A percentile compares a stretch with the other conserved stretches of the same genome.
Evolutionary conservation across 1,140 invertebrate species (phyloP).

Genomic region (Diabrotica virgifera): DNA sequence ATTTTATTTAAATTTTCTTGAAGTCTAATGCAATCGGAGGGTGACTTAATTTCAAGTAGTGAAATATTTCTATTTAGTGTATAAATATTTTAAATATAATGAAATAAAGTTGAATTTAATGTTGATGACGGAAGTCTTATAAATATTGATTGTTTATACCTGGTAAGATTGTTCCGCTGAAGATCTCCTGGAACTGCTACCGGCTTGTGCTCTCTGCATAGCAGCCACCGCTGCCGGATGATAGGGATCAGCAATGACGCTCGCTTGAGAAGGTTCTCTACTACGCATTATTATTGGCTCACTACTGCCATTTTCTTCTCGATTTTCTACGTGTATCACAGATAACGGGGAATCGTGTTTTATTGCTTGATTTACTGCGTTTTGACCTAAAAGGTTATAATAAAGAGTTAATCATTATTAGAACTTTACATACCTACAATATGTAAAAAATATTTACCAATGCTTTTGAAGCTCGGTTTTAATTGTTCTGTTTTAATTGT

Average conservation of each 20-base stretch:
- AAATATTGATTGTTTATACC: neutral
- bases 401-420: too few relatives aligned
- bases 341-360: constrained; percentile 47
- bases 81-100: too few relatives aligned
- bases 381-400: constrained; percentile 1
- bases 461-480: too few relatives aligned
- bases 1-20: too few relatives aligned
- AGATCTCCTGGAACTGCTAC: constrained; percentile 21
- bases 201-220: constrained; percentile 15
- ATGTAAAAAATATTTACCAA: too few relatives aligned
- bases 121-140: too few relatives aligned
- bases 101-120: too few relatives aligned
- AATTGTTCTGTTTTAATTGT: too few relatives aligned
- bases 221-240: constrained; percentile 34
- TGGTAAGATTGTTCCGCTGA: constrained; percentile 32
- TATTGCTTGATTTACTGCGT: constrained; percentile 36
- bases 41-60: too few relatives aligned
- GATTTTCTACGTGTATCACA: constrained; percentile 48
- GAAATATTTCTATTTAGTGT: too few relatives aligned
- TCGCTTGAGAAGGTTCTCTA: constrained; percentile 43
- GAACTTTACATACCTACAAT: too few relatives aligned
- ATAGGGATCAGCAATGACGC: constrained; percentile 47
- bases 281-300: constrained; percentile 27
- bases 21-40: too few relatives aligned
- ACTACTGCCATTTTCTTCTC: constrained; percentile 38